A percentile compares a stretch with the other conserved stretches of the same genome.
Conservation (phyloP, 1,140 invertebrate genomes). For the Dendrolimus kikuchii region DNA sequence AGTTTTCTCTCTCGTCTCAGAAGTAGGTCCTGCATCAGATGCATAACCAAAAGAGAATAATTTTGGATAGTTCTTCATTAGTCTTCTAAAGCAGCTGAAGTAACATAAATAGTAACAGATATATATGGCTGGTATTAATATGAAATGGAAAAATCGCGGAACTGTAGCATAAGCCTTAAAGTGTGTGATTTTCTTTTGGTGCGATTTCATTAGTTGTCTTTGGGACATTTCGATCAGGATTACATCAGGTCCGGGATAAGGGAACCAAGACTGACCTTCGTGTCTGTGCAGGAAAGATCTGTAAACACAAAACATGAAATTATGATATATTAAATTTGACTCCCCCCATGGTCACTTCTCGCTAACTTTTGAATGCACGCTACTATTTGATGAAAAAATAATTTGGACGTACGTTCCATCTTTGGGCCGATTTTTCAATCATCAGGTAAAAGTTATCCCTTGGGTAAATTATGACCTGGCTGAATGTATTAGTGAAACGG, state of each 20-base stretch:
- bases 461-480: too few relatives aligned
- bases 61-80: constrained; percentile 77
- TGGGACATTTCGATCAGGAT: constrained; percentile 85
- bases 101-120: constrained; percentile 79
- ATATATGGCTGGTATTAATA: constrained; percentile 73
- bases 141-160: constrained; percentile 59
- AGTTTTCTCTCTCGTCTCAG: constrained; percentile 74
- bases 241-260: constrained; percentile 86
- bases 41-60: constrained; percentile 82
- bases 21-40: constrained; percentile 78
- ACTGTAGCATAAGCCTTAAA: constrained; percentile 75
- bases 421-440: too few relatives aligned
- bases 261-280: constrained; percentile 78
- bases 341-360: too few relatives aligned
- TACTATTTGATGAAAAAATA: too few relatives aligned
- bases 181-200: constrained; percentile 80
- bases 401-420: too few relatives aligned
- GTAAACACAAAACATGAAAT: constrained; percentile 9
- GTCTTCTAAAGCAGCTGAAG: constrained; percentile 66
- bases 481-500: too few relatives aligned
- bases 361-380: too few relatives aligned
- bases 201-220: constrained; percentile 79
- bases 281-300: constrained; percentile 77
- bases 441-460: too few relatives aligned
- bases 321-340: too few relatives aligned